phyloP scores from a whole-genome alignment of 2,797 vertebrate species.

The Phoxinus dragarum region DNA sequence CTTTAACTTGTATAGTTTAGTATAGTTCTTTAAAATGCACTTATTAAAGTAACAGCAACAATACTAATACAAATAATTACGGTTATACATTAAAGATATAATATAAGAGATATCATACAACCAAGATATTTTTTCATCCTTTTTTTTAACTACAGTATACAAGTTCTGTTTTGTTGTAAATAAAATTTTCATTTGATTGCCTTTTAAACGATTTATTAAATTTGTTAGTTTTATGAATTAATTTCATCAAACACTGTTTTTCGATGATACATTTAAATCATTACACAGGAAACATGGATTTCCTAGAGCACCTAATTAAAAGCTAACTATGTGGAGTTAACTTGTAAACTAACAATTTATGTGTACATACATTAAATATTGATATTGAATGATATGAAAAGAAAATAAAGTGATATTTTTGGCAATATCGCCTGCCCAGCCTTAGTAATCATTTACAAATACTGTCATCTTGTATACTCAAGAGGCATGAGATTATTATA shows the following conservation, averaged over 20 bases:
- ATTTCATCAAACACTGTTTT: not conserved
- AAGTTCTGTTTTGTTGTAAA: not conserved
- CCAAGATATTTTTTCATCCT: not conserved
- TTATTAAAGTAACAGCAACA: not conserved
- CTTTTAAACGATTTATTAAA: not conserved
- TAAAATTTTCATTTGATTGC: not conserved
- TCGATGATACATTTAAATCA: not conserved
- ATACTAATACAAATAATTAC: not conserved
- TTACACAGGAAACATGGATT: not conserved
- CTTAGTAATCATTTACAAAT: not conserved
- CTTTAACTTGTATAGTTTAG: too few relatives aligned
- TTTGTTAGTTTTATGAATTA: not conserved
- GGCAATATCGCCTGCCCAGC: too few relatives aligned
- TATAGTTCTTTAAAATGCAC: not conserved
- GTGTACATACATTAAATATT: not conserved
- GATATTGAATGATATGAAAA: not conserved
- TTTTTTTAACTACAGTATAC: not conserved
- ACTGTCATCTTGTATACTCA: not conserved
- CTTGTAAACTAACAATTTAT: not conserved
- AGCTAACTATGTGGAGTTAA: not conserved
- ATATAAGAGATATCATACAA: not conserved
- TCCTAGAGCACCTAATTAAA: not conserved
- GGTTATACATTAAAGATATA: too few relatives aligned
- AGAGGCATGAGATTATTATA: not conserved
- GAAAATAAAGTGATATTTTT: not conserved